Base-by-base conservation (phyloP, 30 jellyfish, hydroid and myxozoan genomes). In the Mastigias papua region DNA sequence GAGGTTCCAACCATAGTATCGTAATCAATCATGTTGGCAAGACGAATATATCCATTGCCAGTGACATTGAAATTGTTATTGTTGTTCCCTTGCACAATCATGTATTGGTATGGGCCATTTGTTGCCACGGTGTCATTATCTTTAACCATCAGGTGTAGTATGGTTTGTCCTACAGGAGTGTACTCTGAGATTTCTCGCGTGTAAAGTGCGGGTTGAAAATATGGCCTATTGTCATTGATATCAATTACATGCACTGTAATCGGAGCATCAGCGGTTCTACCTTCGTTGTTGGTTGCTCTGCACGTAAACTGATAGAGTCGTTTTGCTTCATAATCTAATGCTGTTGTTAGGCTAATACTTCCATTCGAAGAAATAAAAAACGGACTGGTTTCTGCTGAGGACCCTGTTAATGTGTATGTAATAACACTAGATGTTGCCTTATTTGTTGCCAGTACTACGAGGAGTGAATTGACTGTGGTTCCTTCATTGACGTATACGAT, bases 141-240 rank as follows among this genome's bases (percentile, higher is more conserved):
- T 62, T 76, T 87, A 2, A 49, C 61, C 21, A 66, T 48, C 25
- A 87, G 65, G 11, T 87, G 96, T 1, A 78, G 90, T 25, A 95
- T 86, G 27, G 84, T 76, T 63, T 69, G 81, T 29, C 96, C 98
- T 22, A 78, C 84, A 2, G 85, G 91, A 9, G 89, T 57, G 29
- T 8, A 46, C 48, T 90, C 99, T 13, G 93, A 76, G 30, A 95
- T 74, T 33, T 74, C 76, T 17, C 80, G 80, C 26, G 92, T 50
- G 84, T 77, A 74, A 34, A 60, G 23, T 20, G 80, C 48, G 20
- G 90, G 90, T 54, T 66, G 61, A 75, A 95, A 86, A n/a, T 60
- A 54, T 0, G 99, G 99, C 28, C 81, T 72, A 50, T 90, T 95
- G 80, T 95, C 98, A 76, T 95, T 95, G 76, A 90, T 54, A 67